phyloP scores from a whole-genome alignment of 2,113 vertebrate genomes.

The Prinia subflava region DNA sequence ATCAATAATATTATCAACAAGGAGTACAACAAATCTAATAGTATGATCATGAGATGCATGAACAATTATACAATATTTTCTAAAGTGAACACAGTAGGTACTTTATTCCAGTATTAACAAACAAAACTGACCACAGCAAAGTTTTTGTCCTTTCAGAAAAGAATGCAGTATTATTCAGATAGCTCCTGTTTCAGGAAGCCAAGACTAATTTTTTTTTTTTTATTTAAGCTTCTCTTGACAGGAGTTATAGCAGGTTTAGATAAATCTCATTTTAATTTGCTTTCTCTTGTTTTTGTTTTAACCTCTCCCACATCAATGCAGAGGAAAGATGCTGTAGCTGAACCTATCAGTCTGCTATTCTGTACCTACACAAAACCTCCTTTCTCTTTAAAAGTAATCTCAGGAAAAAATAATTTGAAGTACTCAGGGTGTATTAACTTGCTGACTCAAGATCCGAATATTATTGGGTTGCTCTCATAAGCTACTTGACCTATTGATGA shows the following conservation, averaged over 20 bases:
- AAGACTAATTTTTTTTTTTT: not conserved
- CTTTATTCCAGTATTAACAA: not conserved
- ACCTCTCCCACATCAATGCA: not conserved
- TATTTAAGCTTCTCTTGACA: not conserved
- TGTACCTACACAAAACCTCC: not conserved
- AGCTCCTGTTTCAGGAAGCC: not conserved
- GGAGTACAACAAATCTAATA: not conserved
- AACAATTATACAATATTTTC: not conserved
- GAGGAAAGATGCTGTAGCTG: not conserved
- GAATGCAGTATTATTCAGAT: not conserved
- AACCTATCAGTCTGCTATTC: not conserved
- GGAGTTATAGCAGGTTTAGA: not conserved
- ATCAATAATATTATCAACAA: not conserved
- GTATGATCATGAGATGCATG: not conserved
- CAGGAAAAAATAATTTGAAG: not conserved
- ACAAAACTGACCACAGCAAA: not conserved
- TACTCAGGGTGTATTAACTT: not conserved
- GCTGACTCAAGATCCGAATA: not conserved
- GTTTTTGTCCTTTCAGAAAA: not conserved
- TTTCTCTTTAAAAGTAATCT: not conserved
- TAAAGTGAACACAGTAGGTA: not conserved
- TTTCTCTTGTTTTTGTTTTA: not conserved
- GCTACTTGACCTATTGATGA: constrained; percentile 25
- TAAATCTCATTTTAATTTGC: not conserved
- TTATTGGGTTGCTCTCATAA: not conserved